Conservation (phyloP, 1,140 invertebrate species). For the Nebria ingens region DNA sequence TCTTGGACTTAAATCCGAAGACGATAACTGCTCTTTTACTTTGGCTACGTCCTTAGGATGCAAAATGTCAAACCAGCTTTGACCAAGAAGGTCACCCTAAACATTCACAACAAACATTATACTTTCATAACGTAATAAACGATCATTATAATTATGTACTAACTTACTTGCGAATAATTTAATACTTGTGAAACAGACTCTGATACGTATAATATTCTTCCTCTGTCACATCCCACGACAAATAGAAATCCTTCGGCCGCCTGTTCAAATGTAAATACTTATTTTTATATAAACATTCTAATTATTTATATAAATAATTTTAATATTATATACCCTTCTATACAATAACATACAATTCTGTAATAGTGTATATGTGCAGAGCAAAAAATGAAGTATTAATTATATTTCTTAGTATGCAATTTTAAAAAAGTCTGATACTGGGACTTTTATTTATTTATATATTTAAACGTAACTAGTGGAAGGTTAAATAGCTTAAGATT, state of each 20-base stretch:
- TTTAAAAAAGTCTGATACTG: no score
- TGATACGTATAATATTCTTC: conserved; percentile 82
- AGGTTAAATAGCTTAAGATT: no score
- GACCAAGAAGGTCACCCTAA: conserved; percentile 77
- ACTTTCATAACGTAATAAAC: no score
- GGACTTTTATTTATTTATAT: no score
- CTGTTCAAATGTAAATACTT: conserved; percentile 38
- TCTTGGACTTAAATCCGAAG: conserved; percentile 76
- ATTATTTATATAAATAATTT: conserved; percentile 2
- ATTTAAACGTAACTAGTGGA: no score
- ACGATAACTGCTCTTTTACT: conserved; percentile 90
- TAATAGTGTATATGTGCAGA: no score
- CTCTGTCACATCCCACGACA: conserved; percentile 86
- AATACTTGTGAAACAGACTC: conserved; percentile 78
- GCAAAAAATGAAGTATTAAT: no score
- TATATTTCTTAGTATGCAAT: no score
- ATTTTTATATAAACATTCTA: not conserved
- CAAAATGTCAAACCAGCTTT: conserved; percentile 89
- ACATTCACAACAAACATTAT: not conserved
- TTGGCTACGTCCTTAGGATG: conserved; percentile 92
- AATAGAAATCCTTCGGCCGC: conserved; percentile 87
- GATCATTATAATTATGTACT: not conserved
- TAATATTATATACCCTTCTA: no score
- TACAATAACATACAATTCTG: no score
- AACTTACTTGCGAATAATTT: conserved; percentile 68